phyloP scores from a whole-genome alignment of 2,888 invertebrate species.

The Cosmorhoe ocellata region DNA sequence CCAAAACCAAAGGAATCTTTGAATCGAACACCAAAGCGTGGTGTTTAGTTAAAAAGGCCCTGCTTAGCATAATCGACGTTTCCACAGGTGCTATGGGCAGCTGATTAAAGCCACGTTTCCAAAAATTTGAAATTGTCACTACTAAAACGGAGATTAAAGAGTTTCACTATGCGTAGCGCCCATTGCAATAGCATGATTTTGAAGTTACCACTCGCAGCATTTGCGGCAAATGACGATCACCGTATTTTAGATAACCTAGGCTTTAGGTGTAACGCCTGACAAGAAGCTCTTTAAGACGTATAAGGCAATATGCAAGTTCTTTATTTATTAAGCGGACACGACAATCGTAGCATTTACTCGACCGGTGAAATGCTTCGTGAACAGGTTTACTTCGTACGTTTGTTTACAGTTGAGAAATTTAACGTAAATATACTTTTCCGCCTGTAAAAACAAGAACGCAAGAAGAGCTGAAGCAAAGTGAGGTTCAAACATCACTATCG shows the following conservation, averaged over 20 bases:
- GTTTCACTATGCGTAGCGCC: no score
- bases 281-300: constrained; percentile 65
- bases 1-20: constrained; percentile 45
- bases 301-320: constrained; percentile 69
- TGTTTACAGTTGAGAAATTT: not conserved
- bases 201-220: no score
- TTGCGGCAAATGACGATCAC: not conserved
- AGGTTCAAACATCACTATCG: no score
- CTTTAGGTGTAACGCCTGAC: constrained; percentile 59
- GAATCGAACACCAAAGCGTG: constrained; percentile 57
- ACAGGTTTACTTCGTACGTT: constrained; percentile 20
- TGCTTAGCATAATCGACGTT: constrained; percentile 79
- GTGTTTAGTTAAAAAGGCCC: constrained; percentile 68
- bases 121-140: not conserved
- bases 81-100: constrained; percentile 76
- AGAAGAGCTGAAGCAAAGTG: no score
- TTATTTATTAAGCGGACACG: constrained; percentile 64
- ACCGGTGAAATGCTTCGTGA: constrained; percentile 29
- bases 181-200: no score
- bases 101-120: constrained; percentile 59
- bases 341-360: constrained; percentile 39
- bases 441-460: no score
- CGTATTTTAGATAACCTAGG: not conserved
- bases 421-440: no score
- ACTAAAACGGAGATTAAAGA: no score